A percentile compares a stretch with the other conserved stretches of the same genome.
phyloP scores from a whole-genome alignment of 2,888 invertebrate species.

The Chymomyza procnemis region DNA sequence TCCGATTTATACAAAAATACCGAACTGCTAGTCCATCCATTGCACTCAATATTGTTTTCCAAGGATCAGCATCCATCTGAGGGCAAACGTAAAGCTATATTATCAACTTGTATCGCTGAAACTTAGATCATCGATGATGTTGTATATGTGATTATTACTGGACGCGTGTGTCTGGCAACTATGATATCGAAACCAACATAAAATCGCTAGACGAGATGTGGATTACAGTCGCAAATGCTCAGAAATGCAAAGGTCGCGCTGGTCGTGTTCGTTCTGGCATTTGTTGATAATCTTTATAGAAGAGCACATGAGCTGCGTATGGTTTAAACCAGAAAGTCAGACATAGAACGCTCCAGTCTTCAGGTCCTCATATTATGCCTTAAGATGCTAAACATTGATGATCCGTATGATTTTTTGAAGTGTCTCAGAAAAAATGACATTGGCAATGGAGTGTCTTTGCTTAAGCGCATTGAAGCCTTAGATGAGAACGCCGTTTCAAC shows the following conservation, averaged over 20 bases:
- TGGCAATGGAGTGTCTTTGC: constrained; percentile 82
- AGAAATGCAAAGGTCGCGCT: constrained; percentile 91
- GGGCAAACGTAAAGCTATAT: constrained; percentile 88
- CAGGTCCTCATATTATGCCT: constrained; percentile 90
- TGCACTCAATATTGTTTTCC: constrained; percentile 93
- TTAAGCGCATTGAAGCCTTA: constrained; percentile 84
- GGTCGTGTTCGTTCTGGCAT: constrained; percentile 92
- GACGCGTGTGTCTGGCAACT: constrained; percentile 89
- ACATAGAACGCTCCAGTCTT: constrained; percentile 89
- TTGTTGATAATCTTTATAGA: constrained; percentile 90
- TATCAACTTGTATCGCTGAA: constrained; percentile 96
- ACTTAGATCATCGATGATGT: constrained; percentile 97
- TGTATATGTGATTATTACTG: constrained; percentile 93
- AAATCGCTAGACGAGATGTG: constrained; percentile 87
- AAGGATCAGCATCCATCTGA: constrained; percentile 87
- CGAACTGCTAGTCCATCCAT: constrained; percentile 83
- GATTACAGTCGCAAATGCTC: constrained; percentile 90
- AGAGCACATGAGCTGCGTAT: constrained; percentile 83
- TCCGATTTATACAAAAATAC: constrained; percentile 80
- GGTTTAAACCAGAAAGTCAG: constrained; percentile 86
- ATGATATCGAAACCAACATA: constrained; percentile 86
- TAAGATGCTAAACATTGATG: constrained; percentile 87
- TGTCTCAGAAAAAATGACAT: constrained; percentile 86
- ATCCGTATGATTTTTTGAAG: constrained; percentile 85
- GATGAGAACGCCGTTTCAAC: constrained; percentile 88